Conservation (phyloP, 2,797 vertebrate genomes). For the Fistularia tabacaria region DNA sequence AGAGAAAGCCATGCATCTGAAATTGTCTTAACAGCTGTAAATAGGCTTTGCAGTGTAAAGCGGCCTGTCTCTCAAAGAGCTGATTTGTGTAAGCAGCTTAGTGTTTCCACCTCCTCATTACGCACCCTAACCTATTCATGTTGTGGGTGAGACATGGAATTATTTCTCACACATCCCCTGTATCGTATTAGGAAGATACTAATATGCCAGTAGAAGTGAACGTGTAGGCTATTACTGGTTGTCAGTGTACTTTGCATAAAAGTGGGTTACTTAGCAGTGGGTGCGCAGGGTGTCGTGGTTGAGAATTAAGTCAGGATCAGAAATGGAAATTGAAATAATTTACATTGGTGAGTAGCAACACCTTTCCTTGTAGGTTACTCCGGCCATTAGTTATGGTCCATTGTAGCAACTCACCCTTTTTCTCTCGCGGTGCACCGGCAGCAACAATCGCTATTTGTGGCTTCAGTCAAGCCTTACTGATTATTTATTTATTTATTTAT, state of each 20-base stretch:
- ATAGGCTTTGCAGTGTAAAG: conserved; percentile 68
- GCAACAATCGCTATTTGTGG: conserved; percentile 22
- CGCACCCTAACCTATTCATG: conserved; percentile 62
- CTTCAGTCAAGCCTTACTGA: conserved; percentile 4
- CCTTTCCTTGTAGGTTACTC: conserved; percentile 12
- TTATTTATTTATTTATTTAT: no score
- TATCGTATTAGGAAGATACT: conserved; percentile 48
- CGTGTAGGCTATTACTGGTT: conserved; percentile 33
- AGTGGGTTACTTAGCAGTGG: not conserved
- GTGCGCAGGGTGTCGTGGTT: conserved; percentile 6
- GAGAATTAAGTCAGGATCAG: conserved; percentile 2
- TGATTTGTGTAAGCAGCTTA: conserved; percentile 74
- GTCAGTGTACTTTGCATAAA: conserved; percentile 22
- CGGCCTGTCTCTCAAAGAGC: conserved; percentile 66
- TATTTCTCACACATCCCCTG: conserved; percentile 49
- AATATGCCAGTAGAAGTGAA: conserved; percentile 48
- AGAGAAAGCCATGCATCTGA: conserved; percentile 48
- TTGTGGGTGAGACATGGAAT: conserved; percentile 55
- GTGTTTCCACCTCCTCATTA: conserved; percentile 74
- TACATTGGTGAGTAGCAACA: not conserved
- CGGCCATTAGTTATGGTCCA: conserved; percentile 48
- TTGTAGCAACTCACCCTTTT: conserved; percentile 7
- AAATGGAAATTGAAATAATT: conserved; percentile 9
- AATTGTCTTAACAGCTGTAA: conserved; percentile 70
- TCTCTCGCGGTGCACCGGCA: conserved; percentile 24